phyloP scores from a whole-genome alignment of 1,140 invertebrate species.

The Neodiprion fabricii region DNA sequence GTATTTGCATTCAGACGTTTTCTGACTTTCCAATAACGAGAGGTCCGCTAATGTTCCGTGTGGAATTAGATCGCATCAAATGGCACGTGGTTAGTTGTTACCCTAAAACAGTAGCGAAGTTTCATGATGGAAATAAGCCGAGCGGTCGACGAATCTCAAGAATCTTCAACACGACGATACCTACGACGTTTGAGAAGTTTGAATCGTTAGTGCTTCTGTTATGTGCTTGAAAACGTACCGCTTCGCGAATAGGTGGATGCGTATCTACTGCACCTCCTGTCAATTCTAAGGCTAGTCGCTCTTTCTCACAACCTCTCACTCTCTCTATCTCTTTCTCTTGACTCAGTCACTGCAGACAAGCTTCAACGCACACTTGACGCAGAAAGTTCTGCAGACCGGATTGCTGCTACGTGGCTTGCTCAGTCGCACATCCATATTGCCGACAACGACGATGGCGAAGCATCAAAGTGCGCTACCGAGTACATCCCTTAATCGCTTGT shows the following conservation, averaged over 20 bases:
- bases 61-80: too few species aligned
- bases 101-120: background rate
- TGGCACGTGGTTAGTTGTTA: background rate
- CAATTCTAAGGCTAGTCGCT: background rate
- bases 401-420: background rate
- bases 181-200: background rate
- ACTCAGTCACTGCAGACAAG: background rate
- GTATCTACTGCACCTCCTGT: background rate
- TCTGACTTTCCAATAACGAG: too few species aligned
- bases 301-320: background rate
- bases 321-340: background rate
- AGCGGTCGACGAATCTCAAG: too few species aligned
- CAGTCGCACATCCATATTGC: background rate
- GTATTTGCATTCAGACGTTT: too few species aligned
- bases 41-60: too few species aligned
- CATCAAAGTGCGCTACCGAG: background rate
- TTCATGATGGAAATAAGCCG: too few species aligned
- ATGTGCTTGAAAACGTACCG: background rate
- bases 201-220: background rate
- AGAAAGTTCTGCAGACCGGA: background rate
- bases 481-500: background rate
- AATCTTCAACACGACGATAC: background rate
- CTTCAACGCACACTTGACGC: background rate
- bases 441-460: background rate
- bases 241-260: background rate